phyloP scores from a whole-genome alignment of 2,888 invertebrate species.

The Mystacides longicornis region DNA sequence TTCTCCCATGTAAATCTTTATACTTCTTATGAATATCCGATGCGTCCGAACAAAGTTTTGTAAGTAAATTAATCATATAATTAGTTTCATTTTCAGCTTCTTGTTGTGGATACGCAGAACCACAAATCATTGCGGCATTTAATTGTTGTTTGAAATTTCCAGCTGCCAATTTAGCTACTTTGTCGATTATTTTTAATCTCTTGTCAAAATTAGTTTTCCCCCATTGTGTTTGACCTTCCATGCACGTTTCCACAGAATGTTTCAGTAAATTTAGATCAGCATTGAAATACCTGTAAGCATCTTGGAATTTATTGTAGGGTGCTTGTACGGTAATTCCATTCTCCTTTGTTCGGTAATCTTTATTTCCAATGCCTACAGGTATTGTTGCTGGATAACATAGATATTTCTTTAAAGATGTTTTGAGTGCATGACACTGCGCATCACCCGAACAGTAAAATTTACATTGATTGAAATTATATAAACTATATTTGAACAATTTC shows the following conservation, averaged over 20 bases:
- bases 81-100: not conserved
- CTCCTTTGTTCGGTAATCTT: not conserved
- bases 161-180: slow-evolving; percentile 86
- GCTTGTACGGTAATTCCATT: not conserved
- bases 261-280: slow-evolving; percentile 77
- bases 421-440: not conserved
- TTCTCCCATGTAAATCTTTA: slow-evolving; percentile 55
- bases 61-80: slow-evolving; percentile 2
- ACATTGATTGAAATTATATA: not conserved
- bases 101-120: not conserved
- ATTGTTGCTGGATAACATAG: not conserved
- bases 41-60: not conserved
- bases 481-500: not conserved
- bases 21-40: not conserved
- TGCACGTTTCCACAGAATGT: slow-evolving; percentile 75
- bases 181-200: slow-evolving; percentile 73
- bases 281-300: slow-evolving; percentile 66
- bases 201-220: slow-evolving; percentile 76
- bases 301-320: not conserved
- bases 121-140: slow-evolving; percentile 86
- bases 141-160: slow-evolving; percentile 78
- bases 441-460: not conserved
- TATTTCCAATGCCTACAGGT: not conserved
- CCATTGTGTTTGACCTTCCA: slow-evolving; percentile 79
- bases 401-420: not conserved